Evolutionary conservation across 23 tunicate genomes (phyloP), one percentile per base, ranked within the genome.

Genomic region (Clavelina lepadiformis): DNA sequence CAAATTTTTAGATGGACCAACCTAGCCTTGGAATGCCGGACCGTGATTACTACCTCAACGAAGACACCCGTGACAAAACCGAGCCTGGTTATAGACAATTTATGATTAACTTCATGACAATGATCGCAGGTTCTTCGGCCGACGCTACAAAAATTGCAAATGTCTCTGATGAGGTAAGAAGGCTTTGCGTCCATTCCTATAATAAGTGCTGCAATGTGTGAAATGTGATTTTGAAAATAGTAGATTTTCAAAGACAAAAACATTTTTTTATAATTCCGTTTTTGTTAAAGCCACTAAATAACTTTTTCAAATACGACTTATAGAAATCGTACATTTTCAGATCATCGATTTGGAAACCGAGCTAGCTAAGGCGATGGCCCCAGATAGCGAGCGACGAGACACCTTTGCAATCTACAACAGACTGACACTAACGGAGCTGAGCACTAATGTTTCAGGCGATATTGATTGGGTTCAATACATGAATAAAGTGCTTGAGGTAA

Each of bases 31-130:
- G 96, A 53, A 79, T 88, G 86, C 96, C 96, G 33, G 74, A 46
- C 56, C 77, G 96, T n/a, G 96, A 88, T 37, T 88, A 88, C 61
- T 88, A 88, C 78, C 3, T 88, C 3, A 72, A 79, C 32, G 87
- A 67, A 32, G 38, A 26, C 3, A 66, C 71, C 15, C 60, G 69
- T 0, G 35, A 27, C 0, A 66, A 58, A 61, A 79, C 81, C 35
- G 47, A 23, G 11, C 93, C 93, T 0, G 82, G 65, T 28, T 88
- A 88, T 70, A 56, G 35, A 29, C 55, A 72, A 46, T 88, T 33
- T 45, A 88, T 88, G 82, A 3, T 30, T 1, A 78, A 88, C 31
- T 71, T 72, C 33, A 67, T 88, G 45, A 69, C 52, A 25, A 62
- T 69, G 46, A 3, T 86, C 15, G 75, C 67, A 24, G 57, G 37